Conservation (phyloP, 2,797 vertebrate species). For the Peromyscus nudipes region DNA sequence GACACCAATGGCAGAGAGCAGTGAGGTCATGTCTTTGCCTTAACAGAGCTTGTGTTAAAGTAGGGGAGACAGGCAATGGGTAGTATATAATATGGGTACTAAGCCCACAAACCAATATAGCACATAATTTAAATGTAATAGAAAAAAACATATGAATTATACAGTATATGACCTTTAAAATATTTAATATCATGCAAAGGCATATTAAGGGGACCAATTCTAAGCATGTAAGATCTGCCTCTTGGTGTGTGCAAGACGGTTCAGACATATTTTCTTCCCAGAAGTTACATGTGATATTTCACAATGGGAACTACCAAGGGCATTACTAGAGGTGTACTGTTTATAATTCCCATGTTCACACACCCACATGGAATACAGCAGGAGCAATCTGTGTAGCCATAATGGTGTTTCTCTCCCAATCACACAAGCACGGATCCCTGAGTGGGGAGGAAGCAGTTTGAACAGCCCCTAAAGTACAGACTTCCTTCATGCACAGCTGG, state of each 20-base stretch:
- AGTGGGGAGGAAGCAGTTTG: background rate
- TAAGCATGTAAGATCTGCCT: background rate
- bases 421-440: background rate
- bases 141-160: background rate
- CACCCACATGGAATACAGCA: too few relatives aligned
- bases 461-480: background rate
- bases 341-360: background rate
- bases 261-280: background rate
- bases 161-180: background rate
- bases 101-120: background rate
- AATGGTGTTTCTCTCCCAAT: background rate
- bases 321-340: background rate
- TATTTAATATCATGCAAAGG: background rate
- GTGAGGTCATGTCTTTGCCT: background rate
- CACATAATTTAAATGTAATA: background rate
- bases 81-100: background rate
- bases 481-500: background rate
- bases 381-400: background rate
- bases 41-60: background rate
- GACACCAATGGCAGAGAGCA: background rate
- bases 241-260: background rate
- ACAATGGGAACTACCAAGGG: background rate
- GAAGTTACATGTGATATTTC: background rate
- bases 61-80: background rate
- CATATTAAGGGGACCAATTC: background rate